These are phyloP conservation scores for Euplagia quadripunctaria DNA, from an alignment of 2,888 invertebrate species.

Conservation along the genomic window DNA sequence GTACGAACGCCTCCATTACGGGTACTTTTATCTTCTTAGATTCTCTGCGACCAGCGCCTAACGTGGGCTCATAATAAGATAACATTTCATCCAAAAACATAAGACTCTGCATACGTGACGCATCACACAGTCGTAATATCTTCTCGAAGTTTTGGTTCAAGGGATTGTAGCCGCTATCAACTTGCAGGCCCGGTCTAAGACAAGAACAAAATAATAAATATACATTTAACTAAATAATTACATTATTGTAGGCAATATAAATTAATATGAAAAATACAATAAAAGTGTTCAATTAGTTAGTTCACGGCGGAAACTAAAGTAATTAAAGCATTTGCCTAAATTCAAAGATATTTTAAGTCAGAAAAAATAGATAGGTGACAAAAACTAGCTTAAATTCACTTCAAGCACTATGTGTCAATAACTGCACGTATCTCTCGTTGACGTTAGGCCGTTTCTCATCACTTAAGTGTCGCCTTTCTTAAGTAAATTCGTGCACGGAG, in stretches of 20 bases:
- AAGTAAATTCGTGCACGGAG: too few relatives aligned
- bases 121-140: slow-evolving; percentile 77
- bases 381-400: too few relatives aligned
- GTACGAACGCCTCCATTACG: slow-evolving; percentile 87
- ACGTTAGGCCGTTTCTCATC: too few relatives aligned
- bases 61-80: slow-evolving; percentile 63
- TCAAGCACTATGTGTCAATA: too few relatives aligned
- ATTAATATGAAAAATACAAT: neutral
- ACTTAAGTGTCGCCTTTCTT: too few relatives aligned
- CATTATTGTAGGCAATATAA: too few relatives aligned
- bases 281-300: neutral
- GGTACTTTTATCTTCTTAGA: slow-evolving; percentile 82
- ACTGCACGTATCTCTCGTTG: too few relatives aligned
- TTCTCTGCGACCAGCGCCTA: slow-evolving; percentile 60
- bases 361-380: too few relatives aligned
- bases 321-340: too few relatives aligned
- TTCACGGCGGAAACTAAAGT: too few relatives aligned
- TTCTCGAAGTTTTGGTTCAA: slow-evolving; percentile 82
- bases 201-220: slow-evolving; percentile 8
- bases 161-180: slow-evolving; percentile 73
- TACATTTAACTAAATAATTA: too few relatives aligned
- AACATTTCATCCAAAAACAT: slow-evolving; percentile 77
- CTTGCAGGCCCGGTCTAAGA: slow-evolving; percentile 77
- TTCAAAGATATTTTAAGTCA: too few relatives aligned
- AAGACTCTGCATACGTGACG: slow-evolving; percentile 77